Base-by-base conservation (phyloP, 30 jellyfish, hydroid and myxozoan species). In the Chrysaora quinquecirrha region DNA sequence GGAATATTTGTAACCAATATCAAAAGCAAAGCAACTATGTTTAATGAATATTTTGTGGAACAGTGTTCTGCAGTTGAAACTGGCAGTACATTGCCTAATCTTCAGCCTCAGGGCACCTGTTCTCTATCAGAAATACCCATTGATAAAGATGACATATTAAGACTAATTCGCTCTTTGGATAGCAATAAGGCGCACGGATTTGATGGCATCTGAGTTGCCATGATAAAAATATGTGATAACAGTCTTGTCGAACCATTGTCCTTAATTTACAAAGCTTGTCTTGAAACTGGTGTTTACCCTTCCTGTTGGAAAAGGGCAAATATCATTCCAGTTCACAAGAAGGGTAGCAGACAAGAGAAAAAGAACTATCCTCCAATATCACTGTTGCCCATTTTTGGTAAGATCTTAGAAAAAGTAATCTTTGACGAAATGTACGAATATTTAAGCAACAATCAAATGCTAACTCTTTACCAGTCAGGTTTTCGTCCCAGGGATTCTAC, bases 241-340 rank as follows among this genome's bases (percentile, higher is more conserved):
- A 16, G 63, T 24, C 47, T 82, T 2, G 82, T 34, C 25, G 93
- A 68, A 47, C 89, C 89, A 1, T 80, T 82, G 30, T 43, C 48
- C 11, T 21, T 30, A 54, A 69, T 82, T 3, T 82, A 50, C 35
- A 48, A 82, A 9, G 56, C 22, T 38, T 82, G 73, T 1, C 54
- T 76, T 11, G 71, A 24, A 4, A 29, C 63, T 10, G 85, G 78
- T 20, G 32, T 22, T 27, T 34, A 2, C 48, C 85, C 85, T 34
- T 46, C 54, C 27, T 2, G 22, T 19, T 48, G 77, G 64, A 80
- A 80, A 48, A 35, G 31, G 34, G 86, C 86, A 11, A 80, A 64
- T 23, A 69, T 82, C 3, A 70, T 82, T 71, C 93, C 93, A 14
- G 48, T 82, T 10, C 93, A 82, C 68, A 82, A n/a, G n/a, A n/a